Evolutionary conservation across 2,113 vertebrate species (phyloP).

Genomic region (Sphaerodactylus townsendi): DNA sequence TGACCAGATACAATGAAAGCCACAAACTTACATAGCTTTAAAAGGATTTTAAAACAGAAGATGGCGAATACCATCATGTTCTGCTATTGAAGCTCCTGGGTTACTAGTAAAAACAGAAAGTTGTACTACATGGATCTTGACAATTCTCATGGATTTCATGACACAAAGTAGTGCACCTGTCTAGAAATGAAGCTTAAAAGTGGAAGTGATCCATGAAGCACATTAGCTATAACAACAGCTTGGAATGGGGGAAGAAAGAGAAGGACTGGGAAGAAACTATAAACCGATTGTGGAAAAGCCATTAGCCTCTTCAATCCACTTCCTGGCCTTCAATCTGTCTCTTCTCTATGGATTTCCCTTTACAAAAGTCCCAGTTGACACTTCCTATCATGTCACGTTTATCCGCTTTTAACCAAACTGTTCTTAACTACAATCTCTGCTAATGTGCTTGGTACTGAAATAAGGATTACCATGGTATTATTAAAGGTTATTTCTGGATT

Average conservation of each 20-base stretch:
- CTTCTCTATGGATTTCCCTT: slow-evolving; percentile 4
- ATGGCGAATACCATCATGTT: too few species aligned
- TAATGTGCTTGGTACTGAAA: slow-evolving; percentile 13
- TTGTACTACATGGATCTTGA: too few species aligned
- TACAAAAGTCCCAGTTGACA: slow-evolving; percentile 14
- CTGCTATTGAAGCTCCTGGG: too few species aligned
- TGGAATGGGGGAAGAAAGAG: not conserved
- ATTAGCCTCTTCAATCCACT: slow-evolving; percentile 7
- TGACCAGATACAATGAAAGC: not conserved
- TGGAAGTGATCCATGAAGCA: not conserved
- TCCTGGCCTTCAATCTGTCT: slow-evolving; percentile 24
- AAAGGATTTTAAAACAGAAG: too few species aligned
- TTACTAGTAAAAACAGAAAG: too few species aligned
- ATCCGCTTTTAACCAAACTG: slow-evolving; percentile 13
- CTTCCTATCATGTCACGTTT: slow-evolving; percentile 16
- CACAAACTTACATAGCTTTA: not conserved
- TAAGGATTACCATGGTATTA: slow-evolving; percentile 5
- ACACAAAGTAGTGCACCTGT: too few species aligned
- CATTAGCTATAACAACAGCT: not conserved
- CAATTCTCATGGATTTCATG: too few species aligned
- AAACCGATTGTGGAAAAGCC: slow-evolving; percentile 7
- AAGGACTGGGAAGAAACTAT: not conserved
- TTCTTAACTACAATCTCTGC: not conserved
- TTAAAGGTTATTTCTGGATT: not conserved
- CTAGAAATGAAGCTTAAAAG: too few species aligned